Conservation (phyloP, 1,140 invertebrate species). For the Hermetia illucens region DNA sequence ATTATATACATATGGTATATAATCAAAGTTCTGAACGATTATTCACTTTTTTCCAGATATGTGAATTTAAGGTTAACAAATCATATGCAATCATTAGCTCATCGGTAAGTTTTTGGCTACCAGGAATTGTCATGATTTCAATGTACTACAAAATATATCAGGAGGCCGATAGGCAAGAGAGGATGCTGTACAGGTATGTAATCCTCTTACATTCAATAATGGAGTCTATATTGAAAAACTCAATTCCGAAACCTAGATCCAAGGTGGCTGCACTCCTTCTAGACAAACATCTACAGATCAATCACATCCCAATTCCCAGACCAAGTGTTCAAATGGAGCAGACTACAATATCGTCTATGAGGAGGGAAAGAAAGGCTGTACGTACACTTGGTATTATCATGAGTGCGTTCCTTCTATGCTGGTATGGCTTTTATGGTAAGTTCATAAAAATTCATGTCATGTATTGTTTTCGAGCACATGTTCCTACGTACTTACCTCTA, state of each 20-base stretch:
- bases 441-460: not conserved
- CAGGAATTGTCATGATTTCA: conserved; percentile 87
- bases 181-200: conserved; percentile 70
- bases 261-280: conserved; percentile 70
- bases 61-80: conserved; percentile 79
- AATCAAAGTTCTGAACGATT: no score
- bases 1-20: no score
- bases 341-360: conserved; percentile 59
- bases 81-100: conserved; percentile 83
- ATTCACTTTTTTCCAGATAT: conserved; percentile 31
- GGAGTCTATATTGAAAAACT: not conserved
- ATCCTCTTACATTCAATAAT: not conserved
- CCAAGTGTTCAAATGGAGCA: conserved; percentile 45
- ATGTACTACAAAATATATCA: conserved; percentile 89
- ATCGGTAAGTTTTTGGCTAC: conserved; percentile 89
- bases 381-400: conserved; percentile 91
- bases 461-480: not conserved
- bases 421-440: conserved; percentile 84
- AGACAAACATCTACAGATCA: conserved; percentile 77
- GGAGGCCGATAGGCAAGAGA: conserved; percentile 82
- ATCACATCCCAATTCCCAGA: conserved; percentile 60
- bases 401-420: conserved; percentile 84
- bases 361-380: conserved; percentile 84
- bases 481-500: not conserved
- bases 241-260: conserved; percentile 41